phyloP scores from a whole-genome alignment of 2,888 invertebrate species.

The Mallateleia sp. region DNA sequence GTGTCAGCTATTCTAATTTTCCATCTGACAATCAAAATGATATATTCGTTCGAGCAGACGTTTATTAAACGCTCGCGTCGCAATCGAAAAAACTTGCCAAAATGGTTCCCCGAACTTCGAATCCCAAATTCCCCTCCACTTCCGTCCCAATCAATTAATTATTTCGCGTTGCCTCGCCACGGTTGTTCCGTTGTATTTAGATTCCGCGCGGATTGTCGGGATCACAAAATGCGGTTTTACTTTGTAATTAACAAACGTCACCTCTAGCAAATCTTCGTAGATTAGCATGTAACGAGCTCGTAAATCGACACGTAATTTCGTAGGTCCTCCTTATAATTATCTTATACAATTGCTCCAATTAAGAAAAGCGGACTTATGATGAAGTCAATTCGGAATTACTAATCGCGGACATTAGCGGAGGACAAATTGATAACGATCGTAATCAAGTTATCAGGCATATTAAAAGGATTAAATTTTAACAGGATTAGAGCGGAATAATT shows the following conservation, averaged over 20 bases:
- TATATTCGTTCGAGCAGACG: constrained; percentile 68
- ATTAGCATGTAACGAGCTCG: constrained; percentile 86
- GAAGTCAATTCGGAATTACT: constrained; percentile 56
- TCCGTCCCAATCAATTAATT: constrained; percentile 45
- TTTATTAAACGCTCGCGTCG: constrained; percentile 56
- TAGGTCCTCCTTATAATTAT: constrained; percentile 54
- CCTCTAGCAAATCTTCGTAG: constrained; percentile 80
- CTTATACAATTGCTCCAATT: constrained; percentile 54
- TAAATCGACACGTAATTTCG: constrained; percentile 85
- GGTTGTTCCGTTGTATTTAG: constrained; percentile 59
- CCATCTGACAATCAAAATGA: constrained; percentile 76
- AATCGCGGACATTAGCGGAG: constrained; percentile 39
- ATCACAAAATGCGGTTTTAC: constrained; percentile 83
- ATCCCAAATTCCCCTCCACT: constrained; percentile 20
- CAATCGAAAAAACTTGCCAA: constrained; percentile 46
- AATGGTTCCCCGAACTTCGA: constrained; percentile 3
- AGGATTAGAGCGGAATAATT: constrained; percentile 50
- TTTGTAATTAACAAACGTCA: constrained; percentile 83
- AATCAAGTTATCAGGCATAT: constrained; percentile 43
- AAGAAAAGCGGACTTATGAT: constrained; percentile 54
- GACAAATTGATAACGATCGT: constrained; percentile 44
- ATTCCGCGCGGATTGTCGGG: constrained; percentile 54
- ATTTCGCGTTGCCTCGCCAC: not conserved
- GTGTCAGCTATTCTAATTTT: constrained; percentile 75
- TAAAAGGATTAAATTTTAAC: constrained; percentile 63